Base-by-base conservation (phyloP, 1,140 invertebrate species). In the Bombus superbus region DNA sequence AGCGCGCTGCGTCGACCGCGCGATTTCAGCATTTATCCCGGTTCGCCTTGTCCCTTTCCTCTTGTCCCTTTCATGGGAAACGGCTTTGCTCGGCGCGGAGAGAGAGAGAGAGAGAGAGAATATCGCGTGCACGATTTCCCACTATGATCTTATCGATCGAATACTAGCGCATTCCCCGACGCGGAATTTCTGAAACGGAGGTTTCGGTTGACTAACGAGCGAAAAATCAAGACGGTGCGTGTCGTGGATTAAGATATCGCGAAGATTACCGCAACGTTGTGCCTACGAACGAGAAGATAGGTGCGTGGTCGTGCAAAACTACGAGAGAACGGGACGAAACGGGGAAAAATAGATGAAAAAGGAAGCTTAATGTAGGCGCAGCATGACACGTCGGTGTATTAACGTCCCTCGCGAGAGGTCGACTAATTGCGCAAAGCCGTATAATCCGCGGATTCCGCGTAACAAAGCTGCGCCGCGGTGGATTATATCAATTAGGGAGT, bases 401-500 rank as follows among this genome's bases (percentile, higher is more conserved):
- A 89, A 87, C 88, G 80, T 89, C 85, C 79, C 88, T 83, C 77
- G n/a, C 75, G 82, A 77, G 77, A n/a, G 86, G 66, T 28, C 89
- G 81, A 88, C 81, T 90, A 90, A 90, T 90, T 89, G 89, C 86
- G 78, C 76, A 80, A 69, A 89, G 81, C 88, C 86, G 78, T 89
- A 76, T 90, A 90, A 90, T 90, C 86, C 88, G 79, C 53, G 59
- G 88, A 85, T 87, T 80, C 59, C 88, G 71, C 81, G 82, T 90
- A 88, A 90, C 89, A 85, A 88, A 88, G 89, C 88, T 42, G 8
- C 71, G 75, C 82, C 88, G 88, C 82, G 89, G 79, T 90, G 86
- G 88, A 90, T 90, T 90, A 90, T 86, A 90, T 90, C 89, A 88
- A 90, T 90, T 90, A 90, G 80, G 85, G 80, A 80, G 66, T 53